Base-by-base conservation (phyloP, 1,140 invertebrate genomes). In the Tetramorium alpestre region DNA sequence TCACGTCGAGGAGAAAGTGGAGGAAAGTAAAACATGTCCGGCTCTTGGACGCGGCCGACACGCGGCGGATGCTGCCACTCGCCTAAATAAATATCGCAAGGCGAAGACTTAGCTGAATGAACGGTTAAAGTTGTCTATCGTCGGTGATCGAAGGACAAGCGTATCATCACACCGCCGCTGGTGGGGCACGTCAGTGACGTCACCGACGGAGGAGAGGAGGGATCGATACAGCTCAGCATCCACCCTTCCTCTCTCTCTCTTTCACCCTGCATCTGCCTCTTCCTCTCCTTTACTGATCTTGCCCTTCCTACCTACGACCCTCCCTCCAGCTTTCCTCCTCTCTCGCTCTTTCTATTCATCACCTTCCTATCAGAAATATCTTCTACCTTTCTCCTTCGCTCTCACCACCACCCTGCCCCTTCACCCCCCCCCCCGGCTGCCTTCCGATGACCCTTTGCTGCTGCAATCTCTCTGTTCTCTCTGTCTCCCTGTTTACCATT, bases 161-260 rank as follows among this genome's bases (percentile, higher is more conserved):
- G 88, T 89, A 88, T 89, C 77, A 86, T 89, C 69, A 88, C 84
- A 86, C 76, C 51, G 41, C 67, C 60, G 86, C 77, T 84, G 88
- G 87, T 88, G 85, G 89, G 87, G 90, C 87, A 89, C 84, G 84
- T 88, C 87, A 77, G 88, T 94, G 93, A 94, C 93, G 93, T 94
- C 93, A 94, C 58, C 73, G 58, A 82, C 64, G 81, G 76, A 87
- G 86, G 82, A 90, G 90, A 89, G 88, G 91, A 93, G 92, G 64
- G 65, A 94, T 94, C 93, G 93, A 93, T 94, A 94, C 93, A 94
- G 92, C 93, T 89, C 91, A 91, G 90, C 91, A 92, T 92, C 91
- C 70, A 88, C 70, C 69, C 69, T 85, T 77, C 70, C 78, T 73
- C 82, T 86, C 72, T 33, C 13, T 33, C 7, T 18, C 16, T 33